Evolutionary conservation across 2,888 invertebrate genomes (phyloP), one percentile per base, ranked within the genome.

Genomic region (Abrostola tripartita): DNA sequence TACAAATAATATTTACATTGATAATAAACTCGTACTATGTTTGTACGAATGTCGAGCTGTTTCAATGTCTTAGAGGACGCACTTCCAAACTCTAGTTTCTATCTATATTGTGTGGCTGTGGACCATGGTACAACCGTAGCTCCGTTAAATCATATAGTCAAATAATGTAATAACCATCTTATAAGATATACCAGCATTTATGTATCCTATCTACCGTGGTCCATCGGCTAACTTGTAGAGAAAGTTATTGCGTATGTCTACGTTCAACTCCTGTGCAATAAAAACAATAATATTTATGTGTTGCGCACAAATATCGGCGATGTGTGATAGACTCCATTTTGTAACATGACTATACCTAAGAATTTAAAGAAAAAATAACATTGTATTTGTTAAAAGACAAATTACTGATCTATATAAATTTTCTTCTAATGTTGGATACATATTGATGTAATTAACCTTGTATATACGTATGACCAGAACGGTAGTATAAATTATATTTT

Each of bases 381-480:
- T 59, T 76, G 70, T 81, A 68, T 55, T 78, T 85, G 85, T 84
- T 85, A 86, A 85, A 83, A 81, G 81, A 87, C 78, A 88, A 87
- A 84, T 84, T 84, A 87, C 82, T 84, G 84, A 88, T 85, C 84
- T 88, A 87, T 87, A 87, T 87, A 90, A 85, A 88, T 87, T 88
- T 86, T 89, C 88, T 85, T 88, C 85, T 88, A 88, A 90, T 87
- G 89, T 90, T 92, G 89, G 82, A 90, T 88, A 89, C 86, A 87
- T 87, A 87, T 86, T 86, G 81, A 85, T 92, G 90, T 92, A 92
- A 91, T 91, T 90, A 87, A 92, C 87, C 89, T 88, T 93, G 94
- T 94, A 94, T 86, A 93, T 93, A 94, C 93, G 94, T 94, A 93
- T 92, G 93, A 90, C 93, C 84, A 85, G 89, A 87, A 85, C 83